These are phyloP conservation scores for Philopotamus ludificatus DNA, from an alignment of 1,140 invertebrate genomes.

Conservation along the genomic window DNA sequence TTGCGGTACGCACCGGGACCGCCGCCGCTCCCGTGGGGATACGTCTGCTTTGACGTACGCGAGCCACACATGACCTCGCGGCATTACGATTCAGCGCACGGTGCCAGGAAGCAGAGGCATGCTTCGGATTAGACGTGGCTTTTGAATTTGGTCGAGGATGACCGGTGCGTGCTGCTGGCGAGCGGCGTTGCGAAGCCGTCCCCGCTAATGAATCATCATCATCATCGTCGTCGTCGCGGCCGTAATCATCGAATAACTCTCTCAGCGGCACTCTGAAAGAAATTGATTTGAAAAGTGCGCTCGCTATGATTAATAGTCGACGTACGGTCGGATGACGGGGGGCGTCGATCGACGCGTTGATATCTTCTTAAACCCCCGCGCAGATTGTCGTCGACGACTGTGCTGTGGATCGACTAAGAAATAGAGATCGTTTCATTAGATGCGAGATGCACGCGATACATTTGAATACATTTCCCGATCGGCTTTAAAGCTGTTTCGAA, in stretches of 20 bases:
- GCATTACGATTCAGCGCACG: background rate
- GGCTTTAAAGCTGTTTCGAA: too few species aligned
- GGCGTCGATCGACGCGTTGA: constrained; percentile 25
- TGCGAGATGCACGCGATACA: too few species aligned
- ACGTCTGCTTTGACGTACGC: background rate
- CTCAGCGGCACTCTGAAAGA: background rate
- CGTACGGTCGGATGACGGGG: constrained; percentile 16
- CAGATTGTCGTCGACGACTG: too few species aligned
- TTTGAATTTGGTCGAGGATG: background rate
- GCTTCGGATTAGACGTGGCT: too few species aligned
- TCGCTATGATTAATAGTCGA: constrained; percentile 18
- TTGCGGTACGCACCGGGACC: background rate
- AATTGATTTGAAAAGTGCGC: constrained; percentile 19
- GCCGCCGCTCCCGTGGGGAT: background rate
- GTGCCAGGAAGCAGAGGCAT: too few species aligned
- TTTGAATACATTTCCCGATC: too few species aligned
- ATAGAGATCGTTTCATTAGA: too few species aligned
- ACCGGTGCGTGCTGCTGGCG: too few species aligned
- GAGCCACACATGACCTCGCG: background rate
- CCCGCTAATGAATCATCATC: background rate
- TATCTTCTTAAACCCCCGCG: constrained; percentile 16
- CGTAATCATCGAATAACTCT: background rate
- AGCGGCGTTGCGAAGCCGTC: too few species aligned
- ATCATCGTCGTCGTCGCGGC: background rate
- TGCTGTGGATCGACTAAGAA: too few species aligned